These are phyloP conservation scores for Graphium colonna DNA, from an alignment of 2,888 invertebrate species.

Conservation along the genomic window DNA sequence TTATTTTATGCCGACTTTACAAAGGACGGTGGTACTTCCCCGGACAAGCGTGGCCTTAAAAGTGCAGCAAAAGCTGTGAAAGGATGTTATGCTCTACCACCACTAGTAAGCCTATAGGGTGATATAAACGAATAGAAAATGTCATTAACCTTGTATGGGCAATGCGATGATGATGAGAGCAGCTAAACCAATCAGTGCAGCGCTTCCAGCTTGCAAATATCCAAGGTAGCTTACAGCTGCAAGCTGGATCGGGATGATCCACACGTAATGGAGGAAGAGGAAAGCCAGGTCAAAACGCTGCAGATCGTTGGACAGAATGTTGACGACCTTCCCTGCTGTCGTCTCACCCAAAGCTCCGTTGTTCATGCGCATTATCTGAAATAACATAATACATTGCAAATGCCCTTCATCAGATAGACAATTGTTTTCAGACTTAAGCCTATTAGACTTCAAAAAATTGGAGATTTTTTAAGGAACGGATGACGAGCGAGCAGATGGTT, in stretches of 20 bases:
- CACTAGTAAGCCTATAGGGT: no score
- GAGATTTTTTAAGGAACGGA: no score
- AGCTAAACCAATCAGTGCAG: slow-evolving; percentile 85
- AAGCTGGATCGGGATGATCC: slow-evolving; percentile 87
- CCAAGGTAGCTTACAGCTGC: slow-evolving; percentile 85
- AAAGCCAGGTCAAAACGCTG: slow-evolving; percentile 89
- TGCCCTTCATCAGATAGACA: no score
- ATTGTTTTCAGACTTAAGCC: no score
- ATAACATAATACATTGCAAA: slow-evolving; percentile 7
- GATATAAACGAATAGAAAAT: no score
- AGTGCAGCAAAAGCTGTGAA: no score
- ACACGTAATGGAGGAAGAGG: slow-evolving; percentile 87
- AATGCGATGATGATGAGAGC: slow-evolving; percentile 84
- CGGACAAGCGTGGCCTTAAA: no score
- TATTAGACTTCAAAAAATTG: no score
- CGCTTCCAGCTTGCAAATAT: slow-evolving; percentile 83
- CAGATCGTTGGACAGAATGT: slow-evolving; percentile 93
- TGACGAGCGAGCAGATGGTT: no score
- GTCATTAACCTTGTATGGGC: slow-evolving; percentile 85
- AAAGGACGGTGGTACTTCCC: no score
- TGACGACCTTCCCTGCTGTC: slow-evolving; percentile 92
- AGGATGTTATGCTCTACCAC: no score
- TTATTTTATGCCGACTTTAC: no score
- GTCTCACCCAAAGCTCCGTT: slow-evolving; percentile 87
- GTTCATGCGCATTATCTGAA: slow-evolving; percentile 70